Conservation (phyloP, 2,113 vertebrate genomes). For the Lophochroa leadbeateri region DNA sequence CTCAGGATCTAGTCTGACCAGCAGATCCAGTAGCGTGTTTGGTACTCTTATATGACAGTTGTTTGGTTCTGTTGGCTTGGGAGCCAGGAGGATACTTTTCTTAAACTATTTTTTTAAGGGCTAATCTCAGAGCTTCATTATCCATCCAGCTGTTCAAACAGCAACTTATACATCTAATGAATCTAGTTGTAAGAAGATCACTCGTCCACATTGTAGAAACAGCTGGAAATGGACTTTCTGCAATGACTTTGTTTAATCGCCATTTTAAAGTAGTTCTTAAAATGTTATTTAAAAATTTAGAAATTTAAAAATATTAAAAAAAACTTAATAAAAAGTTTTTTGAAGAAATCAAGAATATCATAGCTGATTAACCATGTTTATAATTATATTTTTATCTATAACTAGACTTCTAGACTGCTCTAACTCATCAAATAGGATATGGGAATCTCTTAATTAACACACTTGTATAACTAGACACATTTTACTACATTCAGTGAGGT, state of each 20-base stretch:
- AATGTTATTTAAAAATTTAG: no score
- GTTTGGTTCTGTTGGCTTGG: neutral
- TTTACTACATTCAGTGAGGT: constrained; percentile 30
- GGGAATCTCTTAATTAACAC: constrained; percentile 3
- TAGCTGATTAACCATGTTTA: neutral
- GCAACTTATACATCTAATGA: neutral
- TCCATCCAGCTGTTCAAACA: neutral
- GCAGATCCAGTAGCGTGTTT: neutral
- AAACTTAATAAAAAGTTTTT: neutral
- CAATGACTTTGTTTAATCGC: neutral
- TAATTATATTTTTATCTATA: neutral
- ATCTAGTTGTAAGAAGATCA: neutral
- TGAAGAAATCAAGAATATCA: neutral
- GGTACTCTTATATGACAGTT: neutral
- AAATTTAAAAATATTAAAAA: no score
- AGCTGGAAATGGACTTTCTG: neutral
- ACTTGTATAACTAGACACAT: neutral
- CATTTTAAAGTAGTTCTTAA: neutral
- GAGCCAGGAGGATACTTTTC: neutral
- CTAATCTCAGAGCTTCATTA: neutral
- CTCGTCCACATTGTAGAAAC: neutral
- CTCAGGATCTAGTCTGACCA: neutral
- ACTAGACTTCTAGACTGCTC: neutral
- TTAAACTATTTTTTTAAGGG: neutral
- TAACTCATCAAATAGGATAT: neutral